phyloP scores from a whole-genome alignment of 1,140 invertebrate species.

The Vanessa atalanta region DNA sequence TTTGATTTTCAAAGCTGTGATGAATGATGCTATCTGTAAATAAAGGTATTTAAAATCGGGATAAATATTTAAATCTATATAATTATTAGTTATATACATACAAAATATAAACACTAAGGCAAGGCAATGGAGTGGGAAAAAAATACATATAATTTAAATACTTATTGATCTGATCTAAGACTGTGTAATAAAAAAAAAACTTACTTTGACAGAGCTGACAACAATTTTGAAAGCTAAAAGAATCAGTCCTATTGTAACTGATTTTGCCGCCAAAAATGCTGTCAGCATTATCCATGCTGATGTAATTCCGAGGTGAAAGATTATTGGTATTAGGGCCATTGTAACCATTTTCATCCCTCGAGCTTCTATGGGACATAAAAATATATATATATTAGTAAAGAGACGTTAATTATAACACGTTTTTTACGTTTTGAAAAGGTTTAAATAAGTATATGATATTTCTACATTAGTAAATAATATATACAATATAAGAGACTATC shows the following conservation, averaged over 20 bases:
- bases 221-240: slow-evolving; percentile 72
- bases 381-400: not conserved
- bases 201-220: slow-evolving; percentile 68
- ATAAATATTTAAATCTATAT: too few relatives aligned
- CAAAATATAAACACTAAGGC: too few relatives aligned
- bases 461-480: too few relatives aligned
- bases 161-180: too few relatives aligned
- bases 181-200: slow-evolving; percentile 15
- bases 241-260: slow-evolving; percentile 61
- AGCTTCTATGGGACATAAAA: slow-evolving; percentile 38
- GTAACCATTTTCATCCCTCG: slow-evolving; percentile 66
- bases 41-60: too few relatives aligned
- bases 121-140: too few relatives aligned
- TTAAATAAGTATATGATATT: too few relatives aligned
- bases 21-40: slow-evolving; percentile 59
- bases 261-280: slow-evolving; percentile 69
- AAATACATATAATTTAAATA: too few relatives aligned
- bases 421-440: too few relatives aligned
- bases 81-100: too few relatives aligned
- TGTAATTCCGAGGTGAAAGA: slow-evolving; percentile 71
- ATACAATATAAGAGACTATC: too few relatives aligned
- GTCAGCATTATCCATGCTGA: slow-evolving; percentile 73
- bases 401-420: too few relatives aligned
- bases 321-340: slow-evolving; percentile 63
- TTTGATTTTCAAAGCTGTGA: slow-evolving; percentile 56